A percentile compares a stretch with the other conserved stretches of the same genome.
Evolutionary conservation across 2,888 invertebrate genomes (phyloP).

Genomic region (Oxystoma pomonae): DNA sequence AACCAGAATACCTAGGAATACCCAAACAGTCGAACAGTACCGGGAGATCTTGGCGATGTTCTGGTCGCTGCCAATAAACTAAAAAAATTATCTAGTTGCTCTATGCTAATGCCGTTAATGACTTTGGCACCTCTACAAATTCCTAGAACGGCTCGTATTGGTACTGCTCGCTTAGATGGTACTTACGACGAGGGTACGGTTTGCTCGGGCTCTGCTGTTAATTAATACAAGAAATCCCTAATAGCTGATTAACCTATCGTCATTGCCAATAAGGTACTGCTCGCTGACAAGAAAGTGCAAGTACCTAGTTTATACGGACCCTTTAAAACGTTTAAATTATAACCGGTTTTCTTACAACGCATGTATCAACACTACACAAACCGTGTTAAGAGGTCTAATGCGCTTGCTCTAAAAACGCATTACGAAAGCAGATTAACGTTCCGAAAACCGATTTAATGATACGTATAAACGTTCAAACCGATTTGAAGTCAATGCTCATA

Average conservation of each 20-base stretch:
- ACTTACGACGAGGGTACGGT: not conserved
- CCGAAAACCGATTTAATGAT: no score
- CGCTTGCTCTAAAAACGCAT: no score
- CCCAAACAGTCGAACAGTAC: not conserved
- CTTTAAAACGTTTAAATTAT: no score
- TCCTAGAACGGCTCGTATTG: slow-evolving; percentile 23
- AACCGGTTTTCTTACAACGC: no score
- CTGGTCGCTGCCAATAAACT: not conserved
- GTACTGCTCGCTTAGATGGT: not conserved
- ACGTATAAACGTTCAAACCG: no score
- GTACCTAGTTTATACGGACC: no score
- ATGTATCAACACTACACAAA: no score
- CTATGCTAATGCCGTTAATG: slow-evolving; percentile 26
- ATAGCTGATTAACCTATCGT: slow-evolving; percentile 22
- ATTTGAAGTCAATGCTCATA: no score
- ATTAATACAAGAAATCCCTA: slow-evolving; percentile 23
- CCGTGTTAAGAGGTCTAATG: no score
- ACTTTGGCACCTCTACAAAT: slow-evolving; percentile 26
- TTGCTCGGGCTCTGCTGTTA: slow-evolving; percentile 9
- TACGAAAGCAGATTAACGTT: no score
- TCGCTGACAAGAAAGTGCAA: not conserved
- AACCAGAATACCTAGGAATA: not conserved
- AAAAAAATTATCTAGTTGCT: slow-evolving; percentile 12
- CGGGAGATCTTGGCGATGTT: not conserved
- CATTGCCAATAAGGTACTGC: slow-evolving; percentile 12